Base-by-base conservation (phyloP, 1,140 invertebrate genomes). In the Cydia amplana region DNA sequence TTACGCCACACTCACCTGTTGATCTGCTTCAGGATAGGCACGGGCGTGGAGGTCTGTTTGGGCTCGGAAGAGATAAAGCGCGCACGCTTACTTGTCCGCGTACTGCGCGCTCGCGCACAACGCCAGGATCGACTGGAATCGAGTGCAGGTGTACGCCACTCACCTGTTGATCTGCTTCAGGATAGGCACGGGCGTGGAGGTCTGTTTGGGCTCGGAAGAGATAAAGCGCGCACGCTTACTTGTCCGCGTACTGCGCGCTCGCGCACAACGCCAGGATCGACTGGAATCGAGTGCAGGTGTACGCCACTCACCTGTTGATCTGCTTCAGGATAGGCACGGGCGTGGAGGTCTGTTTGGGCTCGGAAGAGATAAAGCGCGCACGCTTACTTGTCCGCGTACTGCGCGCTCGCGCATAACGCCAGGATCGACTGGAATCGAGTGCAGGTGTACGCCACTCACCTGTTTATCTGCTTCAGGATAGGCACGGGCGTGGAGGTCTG, bases 401-500 rank as follows among this genome's bases (percentile, higher is more conserved):
- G 95, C 90, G 85, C 95, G 87, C 55, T 60, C 55, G 51, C 86
- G 74, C 77, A 75, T n/a, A 89, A 18, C 51, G 83, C 81, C 76
- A 92, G 77, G 74, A 90, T 78, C 77, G 81, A 79, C 89, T 92
- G 86, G 77, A 74, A 90, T 77, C 77, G 80, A 79, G 88, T 43
- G 40, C 40, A 7, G 16, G 16, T 49, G 14, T 49, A n/a, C 14
- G 16, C 16, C 46, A n/a, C 46, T 25, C 32, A 96, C 95, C 94
- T 95, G 93, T 97, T 97, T 75, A 97, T 97, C 89, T 97, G 96
- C 86, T 97, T 97, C 25, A 97, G 91, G 80, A 97, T 97, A 40
- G 96, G 94, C 4, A 97, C 95, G 0, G 96, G 96, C 0, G 96
- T 95, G 9, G 95, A 73, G 3, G 83, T 65, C 12, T 76, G 76